Evolutionary conservation across 2,888 invertebrate genomes (phyloP).

Genomic region (Rotaria sp.): DNA sequence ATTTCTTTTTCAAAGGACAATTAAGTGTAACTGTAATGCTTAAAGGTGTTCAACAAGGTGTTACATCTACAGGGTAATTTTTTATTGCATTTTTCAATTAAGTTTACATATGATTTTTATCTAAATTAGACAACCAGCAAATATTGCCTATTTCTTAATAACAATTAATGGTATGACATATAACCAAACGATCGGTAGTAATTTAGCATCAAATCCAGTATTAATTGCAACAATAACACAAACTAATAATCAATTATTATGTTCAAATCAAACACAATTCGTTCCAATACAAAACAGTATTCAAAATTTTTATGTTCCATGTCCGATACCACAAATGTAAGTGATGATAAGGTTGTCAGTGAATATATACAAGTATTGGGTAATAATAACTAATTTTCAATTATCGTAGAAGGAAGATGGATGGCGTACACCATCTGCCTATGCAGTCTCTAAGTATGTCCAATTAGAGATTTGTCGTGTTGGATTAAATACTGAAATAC

Average conservation of each 20-base stretch:
- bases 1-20: background rate
- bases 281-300: background rate
- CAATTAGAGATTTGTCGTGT: too few relatives aligned
- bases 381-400: too few relatives aligned
- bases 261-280: background rate
- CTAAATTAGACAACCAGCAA: background rate
- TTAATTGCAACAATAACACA: background rate
- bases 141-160: background rate
- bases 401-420: too few relatives aligned
- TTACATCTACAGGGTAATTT: background rate
- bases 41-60: background rate
- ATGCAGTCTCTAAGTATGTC: too few relatives aligned
- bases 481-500: too few relatives aligned
- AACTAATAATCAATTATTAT: background rate
- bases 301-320: constrained; percentile 15
- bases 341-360: background rate
- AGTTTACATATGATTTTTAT: background rate
- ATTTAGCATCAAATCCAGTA: background rate
- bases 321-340: constrained; percentile 20
- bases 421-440: too few relatives aligned
- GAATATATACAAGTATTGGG: too few relatives aligned
- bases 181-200: background rate
- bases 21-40: background rate
- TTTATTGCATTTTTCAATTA: too few relatives aligned
- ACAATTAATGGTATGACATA: background rate